phyloP scores from a whole-genome alignment of 2,797 vertebrate species.

The Nyctibius grandis region DNA sequence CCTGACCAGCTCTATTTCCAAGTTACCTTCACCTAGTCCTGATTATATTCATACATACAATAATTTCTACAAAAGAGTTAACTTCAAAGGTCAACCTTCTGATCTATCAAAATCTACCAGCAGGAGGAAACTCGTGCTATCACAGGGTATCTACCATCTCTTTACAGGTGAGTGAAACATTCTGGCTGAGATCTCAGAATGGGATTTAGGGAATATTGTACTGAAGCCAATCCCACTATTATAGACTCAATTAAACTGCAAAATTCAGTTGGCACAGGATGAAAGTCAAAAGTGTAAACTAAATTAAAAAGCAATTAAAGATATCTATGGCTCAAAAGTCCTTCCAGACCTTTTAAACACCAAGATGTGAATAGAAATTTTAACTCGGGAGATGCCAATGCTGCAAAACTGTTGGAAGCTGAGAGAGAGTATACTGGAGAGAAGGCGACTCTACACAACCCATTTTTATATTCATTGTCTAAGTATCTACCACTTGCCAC shows the following conservation, averaged over 20 bases:
- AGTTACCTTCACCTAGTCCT: neutral
- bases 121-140: neutral
- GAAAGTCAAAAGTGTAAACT: slow-evolving; percentile 2
- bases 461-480: neutral
- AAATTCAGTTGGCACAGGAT: neutral
- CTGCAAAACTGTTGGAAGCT: neutral
- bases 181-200: neutral
- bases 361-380: neutral
- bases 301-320: neutral
- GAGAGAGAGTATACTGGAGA: neutral
- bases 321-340: neutral
- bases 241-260: neutral
- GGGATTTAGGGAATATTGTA: neutral
- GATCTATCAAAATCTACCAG: neutral
- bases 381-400: neutral
- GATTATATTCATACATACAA: neutral
- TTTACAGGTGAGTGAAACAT: neutral
- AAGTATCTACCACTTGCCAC: neutral
- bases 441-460: neutral
- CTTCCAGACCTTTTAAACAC: neutral
- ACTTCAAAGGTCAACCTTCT: neutral
- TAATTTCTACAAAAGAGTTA: neutral
- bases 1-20: neutral
- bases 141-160: neutral
- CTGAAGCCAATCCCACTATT: neutral